Conservation (phyloP, 92 coral and sea anemone species). For the Blastomussa wellsi region DNA sequence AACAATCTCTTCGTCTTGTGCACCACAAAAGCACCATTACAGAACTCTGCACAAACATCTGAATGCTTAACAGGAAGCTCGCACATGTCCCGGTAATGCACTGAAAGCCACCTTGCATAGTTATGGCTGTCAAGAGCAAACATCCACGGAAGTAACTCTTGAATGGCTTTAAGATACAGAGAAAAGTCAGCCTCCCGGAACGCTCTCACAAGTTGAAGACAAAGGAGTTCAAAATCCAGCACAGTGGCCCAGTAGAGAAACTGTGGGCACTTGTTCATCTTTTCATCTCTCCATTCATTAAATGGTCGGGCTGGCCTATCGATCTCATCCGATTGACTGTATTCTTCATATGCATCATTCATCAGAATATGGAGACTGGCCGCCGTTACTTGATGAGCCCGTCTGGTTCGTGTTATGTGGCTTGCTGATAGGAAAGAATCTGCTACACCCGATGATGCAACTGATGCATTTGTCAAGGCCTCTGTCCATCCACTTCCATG, state of each 20-base stretch:
- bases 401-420: conserved; percentile 61
- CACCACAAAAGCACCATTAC: conserved; percentile 38
- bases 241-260: conserved; percentile 45
- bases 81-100: conserved; percentile 61
- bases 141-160: conserved; percentile 58
- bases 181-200: conserved; percentile 40
- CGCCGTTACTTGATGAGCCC: conserved; percentile 69
- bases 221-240: conserved; percentile 37
- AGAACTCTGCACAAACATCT: conserved; percentile 41
- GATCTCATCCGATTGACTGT: conserved; percentile 36
- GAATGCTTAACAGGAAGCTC: conserved; percentile 50
- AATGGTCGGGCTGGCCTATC: conserved; percentile 23
- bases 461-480: conserved; percentile 36
- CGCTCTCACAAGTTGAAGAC: conserved; percentile 46
- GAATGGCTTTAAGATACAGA: conserved; percentile 40
- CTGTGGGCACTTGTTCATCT: conserved; percentile 42
- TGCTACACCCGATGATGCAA: conserved; percentile 47
- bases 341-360: conserved; percentile 41
- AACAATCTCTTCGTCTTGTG: conserved; percentile 48
- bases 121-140: conserved; percentile 52
- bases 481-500: conserved; percentile 53
- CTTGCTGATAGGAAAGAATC: conserved; percentile 63
- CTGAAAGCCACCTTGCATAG: conserved; percentile 56
- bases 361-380: conserved; percentile 52
- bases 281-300: conserved; percentile 43